These are phyloP conservation scores for Vidua chalybeata DNA, from an alignment of 2,113 vertebrate genomes.

Conservation along the genomic window DNA sequence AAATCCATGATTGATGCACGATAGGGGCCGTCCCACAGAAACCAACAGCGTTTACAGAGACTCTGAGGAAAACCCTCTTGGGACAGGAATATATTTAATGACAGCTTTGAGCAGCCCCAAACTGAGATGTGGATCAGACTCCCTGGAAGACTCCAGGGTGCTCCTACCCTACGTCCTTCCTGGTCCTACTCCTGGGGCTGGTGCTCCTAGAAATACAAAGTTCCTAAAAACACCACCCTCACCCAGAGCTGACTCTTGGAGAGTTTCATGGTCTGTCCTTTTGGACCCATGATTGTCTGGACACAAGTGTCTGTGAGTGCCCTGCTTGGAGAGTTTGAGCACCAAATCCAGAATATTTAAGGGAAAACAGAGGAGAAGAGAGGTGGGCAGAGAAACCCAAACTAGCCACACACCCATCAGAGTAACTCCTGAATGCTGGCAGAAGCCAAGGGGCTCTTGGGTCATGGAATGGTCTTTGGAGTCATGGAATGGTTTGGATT, in stretches of 20 bases:
- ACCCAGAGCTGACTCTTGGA: too few species aligned
- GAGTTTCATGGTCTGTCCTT: neutral
- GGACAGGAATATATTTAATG: neutral
- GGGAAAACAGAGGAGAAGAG: neutral
- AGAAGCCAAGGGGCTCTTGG: neutral
- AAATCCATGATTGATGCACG: neutral
- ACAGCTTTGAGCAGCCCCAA: neutral
- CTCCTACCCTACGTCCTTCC: neutral
- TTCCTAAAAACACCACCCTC: neutral
- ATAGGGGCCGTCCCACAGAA: neutral
- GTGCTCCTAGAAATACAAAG: neutral
- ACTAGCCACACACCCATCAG: neutral
- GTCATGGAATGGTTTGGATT: neutral
- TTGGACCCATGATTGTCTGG: neutral
- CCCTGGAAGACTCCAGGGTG: neutral
- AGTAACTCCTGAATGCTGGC: neutral
- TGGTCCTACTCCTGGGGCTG: neutral
- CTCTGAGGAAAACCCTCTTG: neutral
- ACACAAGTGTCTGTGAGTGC: neutral
- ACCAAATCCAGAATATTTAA: neutral
- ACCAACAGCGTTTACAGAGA: neutral
- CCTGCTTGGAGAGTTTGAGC: neutral
- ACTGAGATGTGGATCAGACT: rapidly evolving
- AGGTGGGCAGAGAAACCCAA: neutral
- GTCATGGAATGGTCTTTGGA: neutral